Conservation (phyloP, 2,888 invertebrate genomes). For the Zele albiditarsus region DNA sequence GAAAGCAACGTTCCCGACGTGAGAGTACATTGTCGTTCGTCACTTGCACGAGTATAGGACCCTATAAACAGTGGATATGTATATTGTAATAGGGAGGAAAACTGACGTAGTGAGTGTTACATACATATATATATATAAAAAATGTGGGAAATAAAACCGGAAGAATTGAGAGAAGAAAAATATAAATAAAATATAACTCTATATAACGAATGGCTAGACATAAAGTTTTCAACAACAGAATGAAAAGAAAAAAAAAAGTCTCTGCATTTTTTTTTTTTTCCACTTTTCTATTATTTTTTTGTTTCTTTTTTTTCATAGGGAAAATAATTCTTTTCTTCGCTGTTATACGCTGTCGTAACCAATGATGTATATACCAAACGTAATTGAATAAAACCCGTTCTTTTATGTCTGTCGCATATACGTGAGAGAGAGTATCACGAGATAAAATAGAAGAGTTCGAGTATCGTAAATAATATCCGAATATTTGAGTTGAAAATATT, state of each 20-base stretch:
- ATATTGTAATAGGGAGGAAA: neutral
- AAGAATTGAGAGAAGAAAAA: neutral
- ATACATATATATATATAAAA: neutral
- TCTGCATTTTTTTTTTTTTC: neutral
- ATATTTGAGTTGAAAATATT: too few relatives aligned
- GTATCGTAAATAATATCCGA: too few relatives aligned
- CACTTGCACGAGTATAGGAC: neutral
- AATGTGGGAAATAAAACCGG: neutral
- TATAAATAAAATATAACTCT: conserved; percentile 19
- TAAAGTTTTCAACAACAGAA: neutral
- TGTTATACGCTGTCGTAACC: neutral
- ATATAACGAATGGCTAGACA: conserved; percentile 7
- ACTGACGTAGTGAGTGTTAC: neutral
- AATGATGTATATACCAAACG: conserved; percentile 12
- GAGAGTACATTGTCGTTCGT: neutral
- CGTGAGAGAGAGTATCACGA: neutral
- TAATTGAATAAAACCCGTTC: conserved; percentile 36
- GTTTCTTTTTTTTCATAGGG: neutral
- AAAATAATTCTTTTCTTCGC: conserved; percentile 4
- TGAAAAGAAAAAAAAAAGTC: neutral
- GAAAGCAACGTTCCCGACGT: neutral
- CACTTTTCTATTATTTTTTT: neutral
- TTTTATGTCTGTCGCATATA: conserved; percentile 27
- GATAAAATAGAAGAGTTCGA: conserved; percentile 13
- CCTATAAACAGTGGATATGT: conserved; percentile 3